Conservation (phyloP, 92 coral and sea anemone species). For the Palythoa grandis region DNA sequence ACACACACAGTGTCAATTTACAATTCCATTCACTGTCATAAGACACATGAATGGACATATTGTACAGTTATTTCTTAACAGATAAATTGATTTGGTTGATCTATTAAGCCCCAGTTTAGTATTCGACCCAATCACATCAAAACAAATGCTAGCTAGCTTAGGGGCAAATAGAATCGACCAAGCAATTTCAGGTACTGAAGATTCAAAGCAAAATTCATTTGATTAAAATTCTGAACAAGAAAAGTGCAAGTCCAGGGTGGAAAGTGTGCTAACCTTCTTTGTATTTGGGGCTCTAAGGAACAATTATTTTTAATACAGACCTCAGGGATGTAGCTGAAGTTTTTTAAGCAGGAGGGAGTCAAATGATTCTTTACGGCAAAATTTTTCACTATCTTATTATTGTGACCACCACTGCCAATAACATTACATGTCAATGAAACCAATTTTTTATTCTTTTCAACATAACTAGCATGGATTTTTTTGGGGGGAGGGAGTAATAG, state of each 20-base stretch:
- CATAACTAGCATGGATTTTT: too few relatives aligned
- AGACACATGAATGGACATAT: too few relatives aligned
- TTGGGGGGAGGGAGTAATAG: too few relatives aligned
- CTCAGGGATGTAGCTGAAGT: too few relatives aligned
- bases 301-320: neutral
- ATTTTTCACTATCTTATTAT: too few relatives aligned
- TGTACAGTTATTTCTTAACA: neutral
- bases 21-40: too few relatives aligned
- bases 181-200: neutral
- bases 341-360: too few relatives aligned
- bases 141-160: neutral
- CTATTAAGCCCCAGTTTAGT: neutral
- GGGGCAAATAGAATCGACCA: neutral
- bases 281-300: neutral
- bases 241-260: neutral
- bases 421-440: too few relatives aligned
- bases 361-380: too few relatives aligned
- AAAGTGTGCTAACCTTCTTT: neutral
- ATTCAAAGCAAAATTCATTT: neutral
- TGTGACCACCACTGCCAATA: too few relatives aligned
- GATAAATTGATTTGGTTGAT: neutral
- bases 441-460: too few relatives aligned
- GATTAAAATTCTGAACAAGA: neutral
- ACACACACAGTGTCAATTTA: neutral
- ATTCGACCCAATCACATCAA: neutral